Conservation (phyloP, 2,113 vertebrate species). For the Notiomystis cincta region DNA sequence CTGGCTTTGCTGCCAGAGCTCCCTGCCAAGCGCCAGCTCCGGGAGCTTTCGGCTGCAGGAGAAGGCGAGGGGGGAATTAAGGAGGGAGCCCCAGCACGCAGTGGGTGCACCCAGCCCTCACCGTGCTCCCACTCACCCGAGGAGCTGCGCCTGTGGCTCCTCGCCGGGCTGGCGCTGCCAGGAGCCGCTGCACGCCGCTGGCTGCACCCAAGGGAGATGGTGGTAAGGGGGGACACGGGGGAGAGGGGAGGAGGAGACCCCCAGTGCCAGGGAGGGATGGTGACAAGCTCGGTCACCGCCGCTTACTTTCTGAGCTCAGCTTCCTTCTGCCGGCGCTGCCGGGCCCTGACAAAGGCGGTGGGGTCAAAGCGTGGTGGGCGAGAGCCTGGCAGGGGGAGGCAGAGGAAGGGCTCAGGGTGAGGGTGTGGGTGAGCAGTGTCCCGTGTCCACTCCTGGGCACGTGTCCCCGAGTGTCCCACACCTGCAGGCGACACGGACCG, state of each 20-base stretch:
- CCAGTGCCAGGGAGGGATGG: neutral
- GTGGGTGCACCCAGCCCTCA: neutral
- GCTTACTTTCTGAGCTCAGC: slow-evolving; percentile 80
- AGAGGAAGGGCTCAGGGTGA: neutral
- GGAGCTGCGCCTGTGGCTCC: slow-evolving; percentile 71
- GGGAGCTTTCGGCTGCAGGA: slow-evolving; percentile 71
- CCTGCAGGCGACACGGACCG: slow-evolving; percentile 83
- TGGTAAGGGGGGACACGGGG: neutral
- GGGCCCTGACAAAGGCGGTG: slow-evolving; percentile 86
- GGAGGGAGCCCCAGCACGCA: neutral
- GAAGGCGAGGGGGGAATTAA: neutral
- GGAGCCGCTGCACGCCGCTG: slow-evolving; percentile 62
- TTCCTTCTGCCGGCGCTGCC: slow-evolving; percentile 81
- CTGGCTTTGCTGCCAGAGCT: neutral
- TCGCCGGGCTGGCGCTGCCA: slow-evolving; percentile 40
- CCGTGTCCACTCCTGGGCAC: neutral
- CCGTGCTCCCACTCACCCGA: slow-evolving; percentile 40
- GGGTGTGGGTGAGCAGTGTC: neutral
- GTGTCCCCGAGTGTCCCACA: slow-evolving; percentile 2
- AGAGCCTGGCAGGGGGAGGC: neutral
- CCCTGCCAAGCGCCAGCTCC: neutral
- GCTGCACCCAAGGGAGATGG: slow-evolving; percentile 48
- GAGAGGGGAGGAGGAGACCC: neutral
- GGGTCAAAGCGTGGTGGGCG: slow-evolving; percentile 81
- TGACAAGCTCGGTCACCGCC: neutral